Evolutionary conservation across 2,113 vertebrate genomes (phyloP).

Genomic region (Ophiodon elongatus): DNA sequence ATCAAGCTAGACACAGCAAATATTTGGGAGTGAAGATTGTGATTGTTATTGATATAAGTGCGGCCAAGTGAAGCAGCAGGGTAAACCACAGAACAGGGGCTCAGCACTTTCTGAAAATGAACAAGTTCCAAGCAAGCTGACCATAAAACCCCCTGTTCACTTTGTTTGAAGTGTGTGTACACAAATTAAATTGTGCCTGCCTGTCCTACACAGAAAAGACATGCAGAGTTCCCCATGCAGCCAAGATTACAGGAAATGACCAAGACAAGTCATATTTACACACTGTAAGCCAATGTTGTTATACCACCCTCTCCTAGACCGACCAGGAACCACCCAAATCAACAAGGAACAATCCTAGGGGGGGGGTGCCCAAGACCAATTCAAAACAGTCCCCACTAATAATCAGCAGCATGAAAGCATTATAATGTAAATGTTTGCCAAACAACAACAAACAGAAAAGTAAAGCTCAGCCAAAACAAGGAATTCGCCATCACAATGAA

Average conservation of each 20-base stretch:
- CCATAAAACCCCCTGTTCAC: not conserved
- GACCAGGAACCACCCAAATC: not conserved
- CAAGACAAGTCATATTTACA: not conserved
- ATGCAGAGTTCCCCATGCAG: not conserved
- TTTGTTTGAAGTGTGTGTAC: not conserved
- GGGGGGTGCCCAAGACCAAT: not conserved
- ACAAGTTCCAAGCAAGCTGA: not conserved
- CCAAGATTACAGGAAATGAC: not conserved
- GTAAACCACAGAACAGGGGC: not conserved
- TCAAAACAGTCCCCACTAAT: not conserved
- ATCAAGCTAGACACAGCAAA: not conserved
- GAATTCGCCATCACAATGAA: not conserved
- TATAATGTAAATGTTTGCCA: not conserved
- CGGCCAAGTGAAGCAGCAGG: not conserved
- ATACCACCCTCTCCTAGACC: too few relatives aligned
- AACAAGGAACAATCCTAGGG: not conserved
- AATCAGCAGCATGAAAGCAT: not conserved
- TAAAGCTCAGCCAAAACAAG: not conserved
- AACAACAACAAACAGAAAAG: constrained; percentile 1
- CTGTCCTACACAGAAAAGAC: not conserved
- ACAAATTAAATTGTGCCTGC: not conserved
- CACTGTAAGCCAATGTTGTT: not conserved
- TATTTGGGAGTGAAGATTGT: not conserved
- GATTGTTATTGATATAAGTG: not conserved
- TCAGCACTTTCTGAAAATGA: not conserved